Conservation (phyloP, 2,888 invertebrate species). For the Idaea biselata region DNA sequence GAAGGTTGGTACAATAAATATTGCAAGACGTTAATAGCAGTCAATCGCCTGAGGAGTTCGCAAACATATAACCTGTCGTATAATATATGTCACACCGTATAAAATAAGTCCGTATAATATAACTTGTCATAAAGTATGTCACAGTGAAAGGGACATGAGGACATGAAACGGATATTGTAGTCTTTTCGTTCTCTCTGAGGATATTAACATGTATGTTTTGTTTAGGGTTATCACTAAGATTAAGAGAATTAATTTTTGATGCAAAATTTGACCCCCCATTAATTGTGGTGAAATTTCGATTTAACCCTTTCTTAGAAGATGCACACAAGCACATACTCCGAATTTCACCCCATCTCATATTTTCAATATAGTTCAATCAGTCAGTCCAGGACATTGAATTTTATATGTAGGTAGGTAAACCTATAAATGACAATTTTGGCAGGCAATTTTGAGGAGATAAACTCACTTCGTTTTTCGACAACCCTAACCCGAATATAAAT, state of each 20-base stretch:
- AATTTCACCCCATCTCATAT: no score
- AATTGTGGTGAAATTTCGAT: no score
- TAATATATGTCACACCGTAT: constrained; percentile 17
- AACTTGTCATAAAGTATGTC: constrained; percentile 20
- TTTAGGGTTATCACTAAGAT: constrained; percentile 22
- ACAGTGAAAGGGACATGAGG: constrained; percentile 37
- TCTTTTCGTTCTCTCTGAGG: constrained; percentile 46
- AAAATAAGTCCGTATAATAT: constrained; percentile 11
- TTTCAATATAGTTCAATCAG: no score
- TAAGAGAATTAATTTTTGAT: no score
- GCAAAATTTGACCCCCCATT: no score
- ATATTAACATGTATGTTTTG: constrained; percentile 47
- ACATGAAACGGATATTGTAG: constrained; percentile 51
- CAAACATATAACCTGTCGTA: constrained; percentile 14
- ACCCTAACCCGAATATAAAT: constrained; percentile 3
- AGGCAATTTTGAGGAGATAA: neutral
- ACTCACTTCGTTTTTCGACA: neutral
- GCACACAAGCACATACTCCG: no score
- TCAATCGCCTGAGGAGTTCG: constrained; percentile 51
- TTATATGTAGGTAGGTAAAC: no score
- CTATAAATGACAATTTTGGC: no score
- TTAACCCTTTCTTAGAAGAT: no score
- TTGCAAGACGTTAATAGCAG: constrained; percentile 67
- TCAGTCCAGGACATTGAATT: no score
- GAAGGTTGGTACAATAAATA: no score